Evolutionary conservation across 2,113 vertebrate species (phyloP).

Genomic region (Chionodraco myersi): DNA sequence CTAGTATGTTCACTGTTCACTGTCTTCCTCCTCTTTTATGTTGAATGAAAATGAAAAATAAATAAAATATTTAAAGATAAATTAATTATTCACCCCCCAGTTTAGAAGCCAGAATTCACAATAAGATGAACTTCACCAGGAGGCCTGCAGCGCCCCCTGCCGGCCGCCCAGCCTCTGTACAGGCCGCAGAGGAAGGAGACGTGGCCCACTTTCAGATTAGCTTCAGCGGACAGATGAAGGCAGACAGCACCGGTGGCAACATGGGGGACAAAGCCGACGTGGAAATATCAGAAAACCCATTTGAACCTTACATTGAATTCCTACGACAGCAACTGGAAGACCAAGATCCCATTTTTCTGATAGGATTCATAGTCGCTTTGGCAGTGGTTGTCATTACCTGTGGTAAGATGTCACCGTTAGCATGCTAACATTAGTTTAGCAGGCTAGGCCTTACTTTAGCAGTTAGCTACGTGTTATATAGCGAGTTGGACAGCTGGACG

Average conservation of each 20-base stretch:
- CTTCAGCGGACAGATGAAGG: conserved; percentile 31
- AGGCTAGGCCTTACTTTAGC: conserved; percentile 24
- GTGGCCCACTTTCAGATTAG: conserved; percentile 61
- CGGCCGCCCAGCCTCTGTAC: neutral
- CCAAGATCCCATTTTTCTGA: conserved; percentile 74
- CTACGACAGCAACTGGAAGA: conserved; percentile 73
- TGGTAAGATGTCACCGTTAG: conserved; percentile 68
- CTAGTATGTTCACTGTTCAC: neutral
- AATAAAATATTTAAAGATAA: neutral
- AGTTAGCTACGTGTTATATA: neutral
- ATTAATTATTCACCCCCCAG: neutral
- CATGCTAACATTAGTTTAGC: conserved; percentile 41
- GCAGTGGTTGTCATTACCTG: conserved; percentile 79
- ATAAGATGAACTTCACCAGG: neutral
- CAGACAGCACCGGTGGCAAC: conserved; percentile 20
- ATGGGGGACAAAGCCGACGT: conserved; percentile 66
- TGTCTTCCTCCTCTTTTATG: too few relatives aligned
- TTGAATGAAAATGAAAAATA: neutral
- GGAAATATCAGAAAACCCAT: conserved; percentile 61
- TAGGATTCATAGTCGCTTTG: conserved; percentile 79
- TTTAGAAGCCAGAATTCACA: neutral
- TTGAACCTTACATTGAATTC: conserved; percentile 69
- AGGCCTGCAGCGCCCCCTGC: conserved; percentile 52
- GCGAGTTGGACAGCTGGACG: neutral
- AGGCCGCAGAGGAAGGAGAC: conserved; percentile 51